Base-by-base conservation (phyloP, 2,797 vertebrate species). In the Thamnophis elegans region DNA sequence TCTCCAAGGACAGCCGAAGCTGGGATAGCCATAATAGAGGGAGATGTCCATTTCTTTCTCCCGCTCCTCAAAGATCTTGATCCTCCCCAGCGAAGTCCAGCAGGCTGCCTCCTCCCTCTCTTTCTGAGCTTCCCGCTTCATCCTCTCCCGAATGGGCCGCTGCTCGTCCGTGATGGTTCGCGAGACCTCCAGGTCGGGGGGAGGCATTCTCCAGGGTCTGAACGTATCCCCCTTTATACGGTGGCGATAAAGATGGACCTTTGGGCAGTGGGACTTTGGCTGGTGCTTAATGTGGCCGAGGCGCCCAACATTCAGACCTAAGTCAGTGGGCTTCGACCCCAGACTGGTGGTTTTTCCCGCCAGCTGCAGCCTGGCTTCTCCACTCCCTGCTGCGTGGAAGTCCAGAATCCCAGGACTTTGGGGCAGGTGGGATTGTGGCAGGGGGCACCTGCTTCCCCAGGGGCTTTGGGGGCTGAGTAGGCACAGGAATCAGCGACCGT, bases 151-250 rank as follows among this genome's bases (percentile, higher is more conserved):
- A 20, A 54, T 2, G 53, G 85, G 91, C 26, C 94, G 88, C 47
- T 96, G 95, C n/a, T 95, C 62, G 0, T 90, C 1, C 0, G 89
- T 90, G 51, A 95, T 95, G 47, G 94, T 94, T 3, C 2, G 88
- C 1, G 94, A 95, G 73, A 94, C 55, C 0, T 93, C 88, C 11
- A 93, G 90, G 73, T 89, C 73, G 2, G 36, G 10, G 92, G 87
- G 56, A 2, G 42, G 42, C 3, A 4, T 47, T 32, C 65, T 82
- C 20, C 73, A 62, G 18, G 18, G 56, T 1, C 22, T 56, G 53
- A 56, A 68, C 0, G 54, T 55, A 0, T 36, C n/a, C 90, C 56
- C 90, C 14, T 16, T 73, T n/a, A 1, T 51, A 88, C 0, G 6
- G 87, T 9, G 53, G 5, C 0, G 47, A 20, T 47, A 73, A 25